Percentiles rank a stretch among this genome's conserved stretches.
phyloP scores from a whole-genome alignment of 2,797 vertebrate species.

The Carcharodon carcharias region DNA sequence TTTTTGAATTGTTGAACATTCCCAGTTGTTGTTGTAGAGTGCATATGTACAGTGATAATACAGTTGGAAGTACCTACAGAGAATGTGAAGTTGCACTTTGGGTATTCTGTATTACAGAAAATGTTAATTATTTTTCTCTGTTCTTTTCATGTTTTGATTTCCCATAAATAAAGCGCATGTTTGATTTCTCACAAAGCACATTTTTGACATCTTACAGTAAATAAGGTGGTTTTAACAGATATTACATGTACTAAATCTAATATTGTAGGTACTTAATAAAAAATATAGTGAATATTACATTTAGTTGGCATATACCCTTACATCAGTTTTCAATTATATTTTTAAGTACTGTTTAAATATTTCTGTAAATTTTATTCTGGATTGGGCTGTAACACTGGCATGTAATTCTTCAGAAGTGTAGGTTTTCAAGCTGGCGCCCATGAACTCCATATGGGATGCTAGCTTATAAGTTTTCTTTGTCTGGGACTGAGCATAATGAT shows the following conservation, averaged over 20 bases:
- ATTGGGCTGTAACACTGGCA: neutral
- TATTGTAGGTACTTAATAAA: neutral
- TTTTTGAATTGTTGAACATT: conserved; percentile 1
- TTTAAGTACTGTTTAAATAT: neutral
- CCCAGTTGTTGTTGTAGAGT: neutral
- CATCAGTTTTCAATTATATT: neutral
- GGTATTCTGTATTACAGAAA: neutral
- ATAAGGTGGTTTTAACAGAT: neutral
- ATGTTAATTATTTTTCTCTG: neutral
- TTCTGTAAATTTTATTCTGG: neutral
- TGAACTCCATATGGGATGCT: neutral
- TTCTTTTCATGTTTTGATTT: neutral
- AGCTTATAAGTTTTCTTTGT: neutral
- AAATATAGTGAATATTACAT: neutral
- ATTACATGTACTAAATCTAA: neutral
- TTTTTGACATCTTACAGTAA: neutral
- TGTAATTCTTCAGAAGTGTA: neutral
- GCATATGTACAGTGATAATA: neutral
- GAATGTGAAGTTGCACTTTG: neutral
- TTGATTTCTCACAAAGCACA: neutral
- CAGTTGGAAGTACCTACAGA: neutral
- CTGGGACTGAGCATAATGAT: neutral
- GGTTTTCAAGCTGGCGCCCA: neutral
- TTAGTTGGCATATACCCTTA: neutral
- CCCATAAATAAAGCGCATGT: too few species aligned